Conservation (phyloP, 1,140 invertebrate genomes). For the Drosophila punjabiensis region DNA sequence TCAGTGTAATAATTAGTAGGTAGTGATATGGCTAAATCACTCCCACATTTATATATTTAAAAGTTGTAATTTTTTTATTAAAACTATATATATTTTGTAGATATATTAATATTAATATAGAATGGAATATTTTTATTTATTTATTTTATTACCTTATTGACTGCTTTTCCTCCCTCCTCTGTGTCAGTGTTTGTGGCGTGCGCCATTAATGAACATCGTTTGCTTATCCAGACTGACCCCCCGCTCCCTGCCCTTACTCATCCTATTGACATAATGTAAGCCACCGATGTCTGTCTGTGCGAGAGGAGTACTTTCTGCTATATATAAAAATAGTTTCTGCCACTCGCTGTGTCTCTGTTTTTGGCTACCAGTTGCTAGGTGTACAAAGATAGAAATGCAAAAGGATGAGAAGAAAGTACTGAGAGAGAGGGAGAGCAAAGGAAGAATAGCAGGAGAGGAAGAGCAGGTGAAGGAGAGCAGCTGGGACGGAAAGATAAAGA, state of each 20-base stretch:
- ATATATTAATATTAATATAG: not conserved
- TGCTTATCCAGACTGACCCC: conserved; percentile 73
- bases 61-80: no score
- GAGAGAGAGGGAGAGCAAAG: not conserved
- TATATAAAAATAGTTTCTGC: conserved; percentile 74
- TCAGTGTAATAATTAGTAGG: no score
- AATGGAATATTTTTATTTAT: not conserved
- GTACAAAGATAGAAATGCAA: conserved; percentile 50
- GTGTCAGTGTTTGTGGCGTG: conserved; percentile 54
- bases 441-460: no score
- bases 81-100: no score
- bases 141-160: not conserved
- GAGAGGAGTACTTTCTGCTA: conserved; percentile 23
- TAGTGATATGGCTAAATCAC: no score
- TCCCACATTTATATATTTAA: not conserved
- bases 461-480: not conserved
- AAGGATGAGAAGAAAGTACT: conserved; percentile 21
- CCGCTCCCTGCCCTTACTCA: conserved; percentile 26
- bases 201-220: conserved; percentile 80
- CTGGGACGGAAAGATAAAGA: not conserved
- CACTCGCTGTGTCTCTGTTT: conserved; percentile 36
- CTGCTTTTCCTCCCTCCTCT: not conserved
- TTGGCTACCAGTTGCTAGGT: conserved; percentile 75
- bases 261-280: conserved; percentile 81
- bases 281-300: conserved; percentile 33